Evolutionary conservation across 2,797 vertebrate genomes (phyloP), one percentile per base, ranked within the genome.

Genomic region (Zonotrichia albicollis): DNA sequence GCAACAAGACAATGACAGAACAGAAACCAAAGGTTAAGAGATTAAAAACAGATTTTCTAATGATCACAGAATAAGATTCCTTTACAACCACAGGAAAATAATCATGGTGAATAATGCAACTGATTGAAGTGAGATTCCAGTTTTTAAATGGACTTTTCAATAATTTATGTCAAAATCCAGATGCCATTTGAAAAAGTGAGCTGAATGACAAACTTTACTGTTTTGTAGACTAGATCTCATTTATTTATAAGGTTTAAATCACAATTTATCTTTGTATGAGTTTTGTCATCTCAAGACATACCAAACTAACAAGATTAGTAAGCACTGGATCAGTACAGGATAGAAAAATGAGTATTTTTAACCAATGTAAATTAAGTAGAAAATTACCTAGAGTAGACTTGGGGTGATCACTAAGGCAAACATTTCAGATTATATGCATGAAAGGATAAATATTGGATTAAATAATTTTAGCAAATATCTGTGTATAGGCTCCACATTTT

Each of bases 1-100:
- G 98, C 88, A 98, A 98, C 89, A 92, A 98, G 84, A 97, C n/a
- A 96, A 96, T 20, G 62, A 94, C 50, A 97, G 77, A 91, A 94
- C 13, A 96, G 66, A 94, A 97, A 87, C 3, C 34, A 81, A 92
- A 94, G 71, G 84, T 98, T 96, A 97, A 83, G 29, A 74, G n/a
- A 43, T 61, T 87, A 29, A 51, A 51, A 82, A 80, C 36, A 68
- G 3, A 51, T 61, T 81, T 90, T 83, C 71, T 65, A 62, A 87
- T n/a, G 11, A 83, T 70, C 46, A 74, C 32, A 72, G 30, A 91
- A 71, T 9, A 83, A 75, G 26, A 89, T 48, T 36, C 27, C 51
- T 51, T 72, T 85, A 42, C 27, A 89, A 64, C 43, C 48, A 40
- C 0, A 82, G 23, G 45, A 75, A 92, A 94, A 87, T 53, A 11